Conservation (phyloP, 2,888 invertebrate genomes). For the Rhogogaster chlorosoma region DNA sequence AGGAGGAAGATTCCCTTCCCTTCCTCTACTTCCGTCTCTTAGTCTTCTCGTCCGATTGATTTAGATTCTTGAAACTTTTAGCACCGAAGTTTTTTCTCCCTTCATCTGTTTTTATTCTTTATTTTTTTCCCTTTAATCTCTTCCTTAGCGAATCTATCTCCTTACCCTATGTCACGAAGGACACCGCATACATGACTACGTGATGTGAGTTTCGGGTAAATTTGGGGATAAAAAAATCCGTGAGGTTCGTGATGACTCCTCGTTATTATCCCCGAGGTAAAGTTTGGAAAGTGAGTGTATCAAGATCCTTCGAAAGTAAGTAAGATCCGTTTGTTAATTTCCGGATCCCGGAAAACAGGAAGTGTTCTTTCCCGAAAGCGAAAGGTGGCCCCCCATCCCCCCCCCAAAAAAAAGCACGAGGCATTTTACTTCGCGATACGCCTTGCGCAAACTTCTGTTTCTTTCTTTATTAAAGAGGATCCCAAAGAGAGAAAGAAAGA, state of each 20-base stretch:
- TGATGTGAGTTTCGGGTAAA: neutral
- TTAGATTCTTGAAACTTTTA: conserved; percentile 67
- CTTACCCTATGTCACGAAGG: neutral
- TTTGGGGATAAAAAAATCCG: neutral
- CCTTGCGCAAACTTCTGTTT: conserved; percentile 19
- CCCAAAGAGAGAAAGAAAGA: neutral
- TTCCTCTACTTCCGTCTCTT: neutral
- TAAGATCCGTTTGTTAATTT: conserved; percentile 38
- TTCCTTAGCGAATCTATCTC: neutral
- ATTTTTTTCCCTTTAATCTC: neutral
- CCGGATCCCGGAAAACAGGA: conserved; percentile 37
- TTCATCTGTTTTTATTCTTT: neutral
- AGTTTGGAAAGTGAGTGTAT: conserved; percentile 6
- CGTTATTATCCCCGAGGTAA: neutral
- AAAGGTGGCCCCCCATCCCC: neutral
- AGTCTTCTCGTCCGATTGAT: conserved; percentile 64
- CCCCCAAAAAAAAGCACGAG: neutral
- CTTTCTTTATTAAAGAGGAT: conserved; percentile 27
- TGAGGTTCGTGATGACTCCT: neutral
- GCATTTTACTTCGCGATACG: conserved; percentile 10
- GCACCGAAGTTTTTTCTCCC: conserved; percentile 49
- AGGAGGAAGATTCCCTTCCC: neutral
- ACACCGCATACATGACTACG: neutral
- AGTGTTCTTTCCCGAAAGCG: conserved; percentile 32
- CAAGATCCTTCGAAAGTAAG: conserved; percentile 32